phyloP scores from a whole-genome alignment of 2,797 vertebrate genomes.

The Paratrypauchen microcephalus region DNA sequence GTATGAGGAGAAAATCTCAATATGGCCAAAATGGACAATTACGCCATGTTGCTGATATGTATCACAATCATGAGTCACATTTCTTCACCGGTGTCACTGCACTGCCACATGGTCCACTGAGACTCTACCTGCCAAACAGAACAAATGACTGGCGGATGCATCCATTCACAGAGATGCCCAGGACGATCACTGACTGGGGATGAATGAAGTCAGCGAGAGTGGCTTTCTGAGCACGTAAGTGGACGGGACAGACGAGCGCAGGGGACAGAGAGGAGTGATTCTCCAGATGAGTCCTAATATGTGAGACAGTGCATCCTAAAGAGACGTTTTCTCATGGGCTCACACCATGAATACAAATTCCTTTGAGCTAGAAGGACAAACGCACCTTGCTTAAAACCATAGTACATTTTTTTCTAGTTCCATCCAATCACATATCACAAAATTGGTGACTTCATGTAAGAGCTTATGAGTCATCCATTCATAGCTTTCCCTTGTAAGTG shows the following conservation, averaged over 20 bases:
- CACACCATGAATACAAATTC: slow-evolving; percentile 80
- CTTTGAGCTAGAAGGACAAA: slow-evolving; percentile 72
- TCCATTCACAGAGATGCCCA: slow-evolving; percentile 25
- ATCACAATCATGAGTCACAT: neutral
- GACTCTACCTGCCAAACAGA: neutral
- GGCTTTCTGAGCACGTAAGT: slow-evolving; percentile 31
- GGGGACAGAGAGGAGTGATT: slow-evolving; percentile 72
- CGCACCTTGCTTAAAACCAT: slow-evolving; percentile 74
- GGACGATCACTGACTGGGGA: slow-evolving; percentile 60
- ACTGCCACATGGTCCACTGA: slow-evolving; percentile 1
- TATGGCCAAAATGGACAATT: neutral
- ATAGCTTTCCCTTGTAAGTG: slow-evolving; percentile 60
- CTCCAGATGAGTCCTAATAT: slow-evolving; percentile 83
- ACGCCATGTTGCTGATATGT: neutral
- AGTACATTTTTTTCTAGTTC: slow-evolving; percentile 55
- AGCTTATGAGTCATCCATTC: slow-evolving; percentile 76
- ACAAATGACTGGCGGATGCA: neutral
- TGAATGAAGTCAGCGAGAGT: slow-evolving; percentile 63
- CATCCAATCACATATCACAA: slow-evolving; percentile 71
- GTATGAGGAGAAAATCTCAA: neutral
- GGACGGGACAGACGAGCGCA: slow-evolving; percentile 61
- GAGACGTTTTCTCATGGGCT: slow-evolving; percentile 82
- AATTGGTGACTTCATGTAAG: slow-evolving; percentile 67
- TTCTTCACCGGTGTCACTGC: neutral
- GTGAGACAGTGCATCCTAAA: slow-evolving; percentile 78